A percentile compares a stretch with the other conserved stretches of the same genome.
Conservation (phyloP, 2,113 vertebrate genomes). For the Odocoileus hemionus region DNA sequence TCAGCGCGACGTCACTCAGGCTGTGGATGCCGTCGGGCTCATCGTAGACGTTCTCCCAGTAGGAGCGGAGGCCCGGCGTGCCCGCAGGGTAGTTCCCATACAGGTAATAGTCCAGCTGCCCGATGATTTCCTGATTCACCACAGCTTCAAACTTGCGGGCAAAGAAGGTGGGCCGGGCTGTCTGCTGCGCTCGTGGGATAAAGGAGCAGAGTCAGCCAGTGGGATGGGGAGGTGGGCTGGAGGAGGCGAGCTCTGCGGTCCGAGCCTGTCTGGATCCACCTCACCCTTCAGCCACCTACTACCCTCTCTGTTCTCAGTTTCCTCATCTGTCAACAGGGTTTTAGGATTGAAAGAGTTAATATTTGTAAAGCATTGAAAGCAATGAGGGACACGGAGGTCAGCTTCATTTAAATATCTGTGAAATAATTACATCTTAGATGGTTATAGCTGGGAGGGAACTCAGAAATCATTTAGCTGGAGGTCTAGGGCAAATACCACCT, state of each 20-base stretch:
- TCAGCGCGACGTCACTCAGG: conserved; percentile 89
- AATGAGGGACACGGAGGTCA: background rate
- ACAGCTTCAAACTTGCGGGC: conserved; percentile 97
- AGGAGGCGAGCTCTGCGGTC: background rate
- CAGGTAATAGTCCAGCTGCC: conserved; percentile 93
- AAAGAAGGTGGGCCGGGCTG: conserved; percentile 95
- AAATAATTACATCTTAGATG: background rate
- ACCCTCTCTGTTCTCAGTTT: background rate
- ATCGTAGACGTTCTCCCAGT: conserved; percentile 95
- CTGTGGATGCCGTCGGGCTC: conserved; percentile 89
- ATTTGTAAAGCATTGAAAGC: background rate
- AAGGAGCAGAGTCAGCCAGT: background rate
- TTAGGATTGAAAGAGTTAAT: background rate
- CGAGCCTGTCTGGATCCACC: background rate
- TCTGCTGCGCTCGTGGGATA: conserved; percentile 87
- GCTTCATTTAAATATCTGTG: background rate
- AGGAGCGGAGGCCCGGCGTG: conserved; percentile 87
- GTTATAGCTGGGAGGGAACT: background rate
- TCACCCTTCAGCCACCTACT: background rate
- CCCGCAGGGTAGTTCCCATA: conserved; percentile 89
- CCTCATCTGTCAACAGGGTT: background rate
- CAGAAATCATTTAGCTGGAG: background rate
- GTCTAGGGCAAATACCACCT: background rate
- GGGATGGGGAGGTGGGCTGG: accelerated
- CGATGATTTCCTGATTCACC: conserved; percentile 97